Base-by-base conservation (phyloP, 2,888 invertebrate species). In the Dasypolia templi region DNA sequence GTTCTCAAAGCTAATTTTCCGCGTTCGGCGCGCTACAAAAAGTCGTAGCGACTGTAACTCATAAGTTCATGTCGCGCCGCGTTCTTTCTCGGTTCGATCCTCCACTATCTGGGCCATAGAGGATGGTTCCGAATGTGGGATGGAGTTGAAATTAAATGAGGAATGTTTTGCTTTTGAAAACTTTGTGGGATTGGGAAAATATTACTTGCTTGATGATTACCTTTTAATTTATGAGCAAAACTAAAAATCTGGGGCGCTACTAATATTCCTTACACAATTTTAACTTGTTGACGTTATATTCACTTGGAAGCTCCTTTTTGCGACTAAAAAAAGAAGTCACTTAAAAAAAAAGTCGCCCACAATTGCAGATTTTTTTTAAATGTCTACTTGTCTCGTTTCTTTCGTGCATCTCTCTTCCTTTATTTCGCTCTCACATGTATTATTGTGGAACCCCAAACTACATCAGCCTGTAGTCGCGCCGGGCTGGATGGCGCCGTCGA, bases 61-160 rank as follows among this genome's bases (percentile, higher is more conserved):
- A 95, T 95, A 95, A 94, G 94, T 94, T 93, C 91, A 94, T 94
- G 94, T 92, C 92, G 89, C 92, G 92, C 90, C 92, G 92, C 92
- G 94, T 95, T 94, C 94, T 92, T 89, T 86, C 87, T 91, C 90
- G 84, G 91, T 87, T 91, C 89, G 92, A 92, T 91, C 90, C 88
- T 88, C 86, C 84, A 86, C 82, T 88, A 89, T 87, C 82, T 87
- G 79, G 72, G 46, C 70, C 79, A 88, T 93, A 94, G 82, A 92
- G 93, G 91, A 11, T 91, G 94, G 76, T 91, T 69, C 55, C 22
- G 76, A 81, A 83, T 26, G 53, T 51, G 12, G 6, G 14, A 39
- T 14, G 6, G 17, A 49, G 11, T 56, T 53, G 17, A 46, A 67
- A 49, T 44, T 61, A 19, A 42, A 39, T 39, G 0, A 3, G 29